Conservation (phyloP, 1,140 invertebrate species). For the Prorops nasuta region DNA sequence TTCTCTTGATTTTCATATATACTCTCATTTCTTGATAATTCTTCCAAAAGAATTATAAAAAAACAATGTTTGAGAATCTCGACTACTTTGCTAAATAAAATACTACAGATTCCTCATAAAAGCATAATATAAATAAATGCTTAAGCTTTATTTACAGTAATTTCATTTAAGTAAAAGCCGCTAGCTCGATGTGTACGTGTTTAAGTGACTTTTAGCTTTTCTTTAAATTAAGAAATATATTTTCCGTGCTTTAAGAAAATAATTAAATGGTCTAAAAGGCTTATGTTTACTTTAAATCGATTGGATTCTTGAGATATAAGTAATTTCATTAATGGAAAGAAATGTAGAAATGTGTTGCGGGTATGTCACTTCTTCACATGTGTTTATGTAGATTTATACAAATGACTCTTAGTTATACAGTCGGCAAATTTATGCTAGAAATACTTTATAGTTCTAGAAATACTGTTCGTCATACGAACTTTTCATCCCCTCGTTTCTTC, state of each 20-base stretch:
- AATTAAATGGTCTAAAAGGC: too few species aligned
- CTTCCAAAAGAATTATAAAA: conserved; percentile 15
- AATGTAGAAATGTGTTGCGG: too few species aligned
- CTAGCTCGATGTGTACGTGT: conserved; percentile 34
- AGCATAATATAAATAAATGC: conserved; percentile 56
- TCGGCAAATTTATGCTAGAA: conserved; percentile 41
- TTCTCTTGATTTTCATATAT: conserved; percentile 8
- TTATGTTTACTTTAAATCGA: too few species aligned
- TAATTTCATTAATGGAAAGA: background rate
- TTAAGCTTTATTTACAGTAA: conserved; percentile 52
- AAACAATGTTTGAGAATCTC: conserved; percentile 22
- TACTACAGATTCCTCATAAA: conserved; percentile 49
- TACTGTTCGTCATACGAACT: conserved; percentile 50
- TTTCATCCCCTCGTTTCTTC: conserved; percentile 27
- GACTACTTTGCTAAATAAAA: conserved; percentile 49
- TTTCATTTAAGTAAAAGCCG: conserved; percentile 54
- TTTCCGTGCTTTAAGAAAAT: too few species aligned
- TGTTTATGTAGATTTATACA: conserved; percentile 21
- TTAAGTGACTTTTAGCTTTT: too few species aligned
- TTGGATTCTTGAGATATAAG: background rate
- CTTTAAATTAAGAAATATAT: too few species aligned
- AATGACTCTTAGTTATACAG: conserved; percentile 34
- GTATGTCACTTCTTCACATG: too few species aligned
- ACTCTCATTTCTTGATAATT: background rate
- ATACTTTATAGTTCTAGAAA: conserved; percentile 53